These are phyloP conservation scores for Larimichthys polyactis DNA, from an alignment of 2,113 vertebrate species.

Conservation along the genomic window DNA sequence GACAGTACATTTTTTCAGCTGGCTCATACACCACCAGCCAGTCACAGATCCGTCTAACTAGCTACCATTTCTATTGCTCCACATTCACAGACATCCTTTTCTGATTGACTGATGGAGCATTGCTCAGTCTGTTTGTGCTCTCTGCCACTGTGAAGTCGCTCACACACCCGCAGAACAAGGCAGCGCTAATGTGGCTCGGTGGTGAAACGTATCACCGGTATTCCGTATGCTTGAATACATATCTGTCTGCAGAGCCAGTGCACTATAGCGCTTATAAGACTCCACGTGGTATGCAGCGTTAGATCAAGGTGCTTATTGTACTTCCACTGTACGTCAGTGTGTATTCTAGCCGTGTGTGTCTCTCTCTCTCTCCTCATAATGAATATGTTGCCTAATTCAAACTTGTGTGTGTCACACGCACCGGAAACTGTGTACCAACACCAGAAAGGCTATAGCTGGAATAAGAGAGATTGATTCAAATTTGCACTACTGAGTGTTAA, in stretches of 20 bases:
- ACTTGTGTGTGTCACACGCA: background rate
- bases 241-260: background rate
- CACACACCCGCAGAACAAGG: conserved; percentile 1
- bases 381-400: background rate
- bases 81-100: background rate
- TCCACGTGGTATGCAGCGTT: background rate
- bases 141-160: conserved; percentile 1
- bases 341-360: background rate
- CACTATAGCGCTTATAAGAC: background rate
- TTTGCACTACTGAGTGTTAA: conserved; percentile 7
- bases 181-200: background rate
- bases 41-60: background rate
- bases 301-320: background rate
- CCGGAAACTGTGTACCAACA: background rate
- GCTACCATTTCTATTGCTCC: background rate
- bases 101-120: conserved; percentile 1
- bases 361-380: background rate
- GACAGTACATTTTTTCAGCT: background rate
- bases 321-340: background rate
- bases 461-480: conserved; percentile 30
- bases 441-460: background rate
- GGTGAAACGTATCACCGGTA: background rate
- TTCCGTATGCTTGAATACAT: conserved; percentile 1
- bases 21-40: background rate
- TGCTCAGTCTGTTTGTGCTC: background rate